Conservation (phyloP, 2,113 vertebrate genomes). For the Epinephelus lanceolatus region DNA sequence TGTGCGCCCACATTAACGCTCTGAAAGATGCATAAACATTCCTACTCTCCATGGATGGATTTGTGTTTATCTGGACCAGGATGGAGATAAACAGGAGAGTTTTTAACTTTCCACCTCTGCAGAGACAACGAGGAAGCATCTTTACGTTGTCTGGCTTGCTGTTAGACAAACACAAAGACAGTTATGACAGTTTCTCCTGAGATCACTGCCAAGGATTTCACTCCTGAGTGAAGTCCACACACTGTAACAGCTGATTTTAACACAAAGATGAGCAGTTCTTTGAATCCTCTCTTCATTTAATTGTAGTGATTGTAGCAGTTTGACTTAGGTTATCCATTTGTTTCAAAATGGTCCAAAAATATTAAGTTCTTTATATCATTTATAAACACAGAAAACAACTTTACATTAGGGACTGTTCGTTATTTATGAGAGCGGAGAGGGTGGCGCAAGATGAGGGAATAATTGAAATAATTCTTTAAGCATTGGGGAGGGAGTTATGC, state of each 20-base stretch:
- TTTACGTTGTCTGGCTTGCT: not conserved
- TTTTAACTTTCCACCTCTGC: not conserved
- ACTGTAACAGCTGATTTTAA: not conserved
- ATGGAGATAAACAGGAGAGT: not conserved
- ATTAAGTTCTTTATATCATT: constrained; percentile 39
- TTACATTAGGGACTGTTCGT: not conserved
- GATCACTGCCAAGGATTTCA: constrained; percentile 47
- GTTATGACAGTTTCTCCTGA: not conserved
- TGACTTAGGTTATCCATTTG: constrained; percentile 58
- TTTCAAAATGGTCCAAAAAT: constrained; percentile 59
- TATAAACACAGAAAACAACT: constrained; percentile 36
- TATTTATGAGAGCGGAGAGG: too few relatives aligned
- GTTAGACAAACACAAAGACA: not conserved
- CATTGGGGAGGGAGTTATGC: too few relatives aligned
- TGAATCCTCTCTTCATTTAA: not conserved
- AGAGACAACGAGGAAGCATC: constrained; percentile 8
- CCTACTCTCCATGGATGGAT: not conserved
- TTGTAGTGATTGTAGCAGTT: constrained; percentile 46
- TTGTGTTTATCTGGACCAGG: not conserved
- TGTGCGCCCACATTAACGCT: constrained; percentile 93
- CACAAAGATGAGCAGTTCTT: constrained; percentile 18
- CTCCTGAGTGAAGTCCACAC: constrained; percentile 3
- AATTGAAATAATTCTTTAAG: too few relatives aligned
- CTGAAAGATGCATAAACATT: constrained; percentile 88
- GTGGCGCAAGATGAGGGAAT: too few relatives aligned